Evolutionary conservation across 2,113 vertebrate species (phyloP).

Genomic region (Podilymbus podiceps): DNA sequence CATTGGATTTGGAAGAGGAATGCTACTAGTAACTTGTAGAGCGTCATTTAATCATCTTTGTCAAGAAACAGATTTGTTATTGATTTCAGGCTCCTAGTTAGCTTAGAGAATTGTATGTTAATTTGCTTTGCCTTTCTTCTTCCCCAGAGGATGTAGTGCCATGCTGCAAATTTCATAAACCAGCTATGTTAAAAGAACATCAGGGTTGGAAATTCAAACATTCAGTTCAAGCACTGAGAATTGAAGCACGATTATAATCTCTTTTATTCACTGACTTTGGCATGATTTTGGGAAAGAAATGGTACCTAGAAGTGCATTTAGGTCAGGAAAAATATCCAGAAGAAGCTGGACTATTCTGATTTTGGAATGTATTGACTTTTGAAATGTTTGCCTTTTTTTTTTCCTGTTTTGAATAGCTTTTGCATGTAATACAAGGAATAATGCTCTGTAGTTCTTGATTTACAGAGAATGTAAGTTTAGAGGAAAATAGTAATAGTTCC

Average conservation of each 20-base stretch:
- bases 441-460: not conserved
- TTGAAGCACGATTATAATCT: not conserved
- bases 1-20: slow-evolving; percentile 44
- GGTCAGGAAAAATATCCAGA: not conserved
- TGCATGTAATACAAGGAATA: not conserved
- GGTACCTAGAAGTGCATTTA: not conserved
- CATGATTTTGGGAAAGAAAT: not conserved
- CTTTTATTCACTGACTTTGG: not conserved
- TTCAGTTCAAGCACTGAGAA: not conserved
- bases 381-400: not conserved
- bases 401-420: not conserved
- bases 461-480: not conserved
- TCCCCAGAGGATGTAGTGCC: not conserved
- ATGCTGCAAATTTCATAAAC: not conserved
- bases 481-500: not conserved
- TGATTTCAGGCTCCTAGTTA: slow-evolving; percentile 54
- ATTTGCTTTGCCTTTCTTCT: not conserved
- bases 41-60: slow-evolving; percentile 63
- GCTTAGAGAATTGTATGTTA: slow-evolving; percentile 43
- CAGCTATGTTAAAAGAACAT: not conserved
- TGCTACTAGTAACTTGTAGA: slow-evolving; percentile 25
- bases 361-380: not conserved
- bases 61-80: slow-evolving; percentile 46
- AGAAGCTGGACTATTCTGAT: not conserved
- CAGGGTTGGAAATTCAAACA: not conserved